Base-by-base conservation (phyloP, 2,797 vertebrate species). In the Danio aesculapii region DNA sequence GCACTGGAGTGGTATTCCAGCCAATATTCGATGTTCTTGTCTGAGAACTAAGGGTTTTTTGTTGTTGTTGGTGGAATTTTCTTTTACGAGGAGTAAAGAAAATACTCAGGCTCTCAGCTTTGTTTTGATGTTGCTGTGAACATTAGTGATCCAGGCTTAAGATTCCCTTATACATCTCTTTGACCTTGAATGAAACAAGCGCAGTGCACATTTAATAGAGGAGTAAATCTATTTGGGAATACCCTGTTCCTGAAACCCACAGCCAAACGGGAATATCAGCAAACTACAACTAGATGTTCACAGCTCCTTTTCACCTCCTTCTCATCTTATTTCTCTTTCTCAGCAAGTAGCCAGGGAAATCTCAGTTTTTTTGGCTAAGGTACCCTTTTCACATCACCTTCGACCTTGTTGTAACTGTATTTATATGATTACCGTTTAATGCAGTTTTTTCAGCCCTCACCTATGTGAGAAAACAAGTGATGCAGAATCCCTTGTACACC, bases 111-210 rank as follows among this genome's bases (percentile, higher is more conserved):
- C 64, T 55, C 19, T 72, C 4, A 17, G 30, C 21, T 59, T 77
- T 67, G 61, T 79, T 78, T 74, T 61, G 53, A 71, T 74, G 75
- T 73, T 61, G 9, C n/a, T 17, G 14, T 76, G 46, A 10, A 50
- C 67, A 50, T 72, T 57, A 58, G 50, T 55, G 8, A 47, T 66
- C n/a, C 21, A 66, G 61, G 19, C 61, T 49, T 8, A 70, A 59
- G 11, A 78, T 68, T 69, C 21, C 49, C 19, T 55, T 46, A 47
- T 47, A 47, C 30, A 21, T 53, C 55, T 14, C 4, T 8, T 71
- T 62, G 59, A 71, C 67, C 68, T 63, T 79, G 49, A 72, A 72
- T 30, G 39, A 75, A 62, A 55, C 61, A 61, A 19, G 13, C 67
- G 17, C 4, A 41, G 14, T 16, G 19, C 39, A 17, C 39, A 70